These are phyloP conservation scores for Bradypus variegatus DNA, from an alignment of 2,797 vertebrate species.

Conservation along the genomic window DNA sequence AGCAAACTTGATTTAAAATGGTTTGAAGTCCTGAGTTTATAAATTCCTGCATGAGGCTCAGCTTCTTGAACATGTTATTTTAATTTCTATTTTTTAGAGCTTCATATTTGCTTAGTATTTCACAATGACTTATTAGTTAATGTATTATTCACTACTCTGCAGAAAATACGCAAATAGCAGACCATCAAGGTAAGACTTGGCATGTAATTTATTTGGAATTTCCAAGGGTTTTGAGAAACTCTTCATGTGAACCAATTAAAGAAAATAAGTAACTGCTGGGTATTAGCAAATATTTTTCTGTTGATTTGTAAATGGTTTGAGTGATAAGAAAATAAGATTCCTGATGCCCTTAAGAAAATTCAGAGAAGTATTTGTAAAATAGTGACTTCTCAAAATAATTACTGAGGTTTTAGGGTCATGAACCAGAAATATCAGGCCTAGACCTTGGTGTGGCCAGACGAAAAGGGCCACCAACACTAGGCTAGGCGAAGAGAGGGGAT, in stretches of 20 bases:
- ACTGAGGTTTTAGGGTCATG: too few relatives aligned
- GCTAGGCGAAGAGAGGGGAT: too few relatives aligned
- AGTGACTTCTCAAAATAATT: too few relatives aligned
- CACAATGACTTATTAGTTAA: neutral
- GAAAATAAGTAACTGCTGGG: neutral
- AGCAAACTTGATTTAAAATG: neutral
- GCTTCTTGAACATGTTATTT: neutral
- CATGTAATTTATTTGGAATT: neutral
- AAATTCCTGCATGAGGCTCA: neutral
- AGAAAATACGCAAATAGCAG: neutral
- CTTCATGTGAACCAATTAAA: neutral
- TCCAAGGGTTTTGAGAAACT: neutral
- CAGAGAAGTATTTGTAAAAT: too few relatives aligned
- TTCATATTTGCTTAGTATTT: neutral
- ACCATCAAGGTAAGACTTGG: neutral
- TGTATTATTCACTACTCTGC: neutral
- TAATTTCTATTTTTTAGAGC: neutral
- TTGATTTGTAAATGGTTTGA: neutral
- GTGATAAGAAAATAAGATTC: neutral
- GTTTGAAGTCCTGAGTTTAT: neutral
- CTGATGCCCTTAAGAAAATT: neutral
- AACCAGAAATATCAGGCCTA: too few relatives aligned
- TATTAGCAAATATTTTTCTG: neutral
- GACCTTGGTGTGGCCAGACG: too few relatives aligned
- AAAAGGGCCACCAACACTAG: too few relatives aligned